phyloP scores from a whole-genome alignment of 2,888 invertebrate species.

The Drosophila leonis region DNA sequence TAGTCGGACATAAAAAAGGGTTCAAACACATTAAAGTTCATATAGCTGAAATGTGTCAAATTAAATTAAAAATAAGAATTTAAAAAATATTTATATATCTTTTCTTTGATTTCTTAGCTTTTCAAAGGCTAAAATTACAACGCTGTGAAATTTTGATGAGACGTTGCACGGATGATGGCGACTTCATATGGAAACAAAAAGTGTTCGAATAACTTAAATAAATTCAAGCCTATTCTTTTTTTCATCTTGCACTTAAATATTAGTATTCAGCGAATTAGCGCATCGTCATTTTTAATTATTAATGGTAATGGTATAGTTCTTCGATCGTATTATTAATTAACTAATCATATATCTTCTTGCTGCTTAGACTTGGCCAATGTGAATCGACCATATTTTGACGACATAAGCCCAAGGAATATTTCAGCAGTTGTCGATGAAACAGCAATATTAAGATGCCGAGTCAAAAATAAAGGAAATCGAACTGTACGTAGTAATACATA shows the following conservation, averaged over 20 bases:
- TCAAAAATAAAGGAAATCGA: slow-evolving; percentile 94
- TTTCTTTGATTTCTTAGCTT: neutral
- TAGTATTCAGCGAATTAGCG: slow-evolving; percentile 64
- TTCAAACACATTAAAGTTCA: too few relatives aligned
- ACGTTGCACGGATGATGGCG: slow-evolving; percentile 14
- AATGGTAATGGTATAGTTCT: slow-evolving; percentile 52
- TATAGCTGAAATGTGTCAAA: neutral
- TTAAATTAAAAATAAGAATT: too few relatives aligned
- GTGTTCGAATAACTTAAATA: slow-evolving; percentile 37
- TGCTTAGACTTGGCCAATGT: slow-evolving; percentile 60
- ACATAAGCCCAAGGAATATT: slow-evolving; percentile 92
- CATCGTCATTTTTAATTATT: slow-evolving; percentile 56
- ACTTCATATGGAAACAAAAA: slow-evolving; percentile 17
- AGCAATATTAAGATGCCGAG: slow-evolving; percentile 92
- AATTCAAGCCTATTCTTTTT: slow-evolving; percentile 62
- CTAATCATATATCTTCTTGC: neutral
- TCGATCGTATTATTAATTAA: neutral
- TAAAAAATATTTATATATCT: too few relatives aligned
- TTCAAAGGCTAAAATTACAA: neutral
- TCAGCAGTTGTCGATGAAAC: slow-evolving; percentile 94
- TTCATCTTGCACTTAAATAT: slow-evolving; percentile 68
- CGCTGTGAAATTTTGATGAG: neutral
- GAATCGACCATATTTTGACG: slow-evolving; percentile 93
- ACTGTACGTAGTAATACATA: slow-evolving; percentile 88
- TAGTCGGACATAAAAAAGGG: too few relatives aligned